A percentile compares a stretch with the other conserved stretches of the same genome.
Evolutionary conservation across 2,888 invertebrate genomes (phyloP).

Genomic region (Xestia c-nigrum): DNA sequence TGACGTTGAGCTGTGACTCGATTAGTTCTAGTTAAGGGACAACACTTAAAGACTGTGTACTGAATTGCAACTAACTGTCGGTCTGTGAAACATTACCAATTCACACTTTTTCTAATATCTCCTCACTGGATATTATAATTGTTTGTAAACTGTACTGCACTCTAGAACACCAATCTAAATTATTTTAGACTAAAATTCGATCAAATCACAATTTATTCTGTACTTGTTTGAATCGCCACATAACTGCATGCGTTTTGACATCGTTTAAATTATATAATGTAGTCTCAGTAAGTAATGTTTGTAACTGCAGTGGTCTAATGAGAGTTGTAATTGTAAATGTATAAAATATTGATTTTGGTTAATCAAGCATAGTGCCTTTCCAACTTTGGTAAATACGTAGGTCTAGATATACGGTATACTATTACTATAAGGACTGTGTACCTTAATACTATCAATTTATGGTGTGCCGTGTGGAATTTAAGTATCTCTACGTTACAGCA

Average conservation of each 20-base stretch:
- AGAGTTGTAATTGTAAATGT: constrained; percentile 54
- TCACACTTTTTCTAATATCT: constrained; percentile 64
- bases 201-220: constrained; percentile 54
- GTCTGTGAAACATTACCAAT: constrained; percentile 71
- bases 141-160: constrained; percentile 72
- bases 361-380: constrained; percentile 89
- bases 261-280: constrained; percentile 48
- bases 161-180: constrained; percentile 70
- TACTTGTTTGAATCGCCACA: constrained; percentile 62
- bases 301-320: constrained; percentile 48
- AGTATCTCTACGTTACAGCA: constrained; percentile 60
- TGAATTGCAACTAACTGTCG: constrained; percentile 72
- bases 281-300: constrained; percentile 55
- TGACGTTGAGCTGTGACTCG: constrained; percentile 80
- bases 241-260: constrained; percentile 57
- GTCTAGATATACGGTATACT: constrained; percentile 74
- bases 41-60: constrained; percentile 82
- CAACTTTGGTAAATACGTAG: constrained; percentile 79
- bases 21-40: constrained; percentile 77
- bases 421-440: constrained; percentile 72
- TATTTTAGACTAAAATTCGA: constrained; percentile 64
- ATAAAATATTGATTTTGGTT: constrained; percentile 70
- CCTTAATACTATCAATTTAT: constrained; percentile 64
- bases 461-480: constrained; percentile 68
- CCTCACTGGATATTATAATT: constrained; percentile 67